phyloP scores from a whole-genome alignment of 2,113 vertebrate species.

The Tragelaphus strepsiceros region DNA sequence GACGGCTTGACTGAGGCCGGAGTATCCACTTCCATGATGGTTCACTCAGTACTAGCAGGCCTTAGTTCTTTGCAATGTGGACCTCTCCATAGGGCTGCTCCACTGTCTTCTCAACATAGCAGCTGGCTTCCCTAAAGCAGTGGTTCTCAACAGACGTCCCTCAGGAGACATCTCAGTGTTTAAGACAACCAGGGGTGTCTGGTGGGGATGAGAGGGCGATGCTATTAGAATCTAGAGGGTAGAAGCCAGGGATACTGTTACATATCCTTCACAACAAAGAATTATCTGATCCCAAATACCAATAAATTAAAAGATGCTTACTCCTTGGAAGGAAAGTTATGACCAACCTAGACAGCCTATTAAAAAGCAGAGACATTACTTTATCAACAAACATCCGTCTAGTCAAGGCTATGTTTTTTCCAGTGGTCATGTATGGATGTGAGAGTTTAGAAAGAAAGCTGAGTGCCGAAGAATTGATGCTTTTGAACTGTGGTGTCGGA shows the following conservation, averaged over 20 bases:
- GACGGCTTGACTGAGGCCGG: not conserved
- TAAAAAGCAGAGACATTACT: not conserved
- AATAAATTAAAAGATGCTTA: not conserved
- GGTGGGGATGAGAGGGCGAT: accelerated
- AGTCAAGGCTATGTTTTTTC: not conserved
- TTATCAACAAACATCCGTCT: not conserved
- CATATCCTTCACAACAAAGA: not conserved
- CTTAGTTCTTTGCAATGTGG: not conserved
- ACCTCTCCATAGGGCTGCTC: not conserved
- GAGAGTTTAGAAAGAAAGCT: not conserved
- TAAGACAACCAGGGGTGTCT: not conserved
- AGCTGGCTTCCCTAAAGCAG: not conserved
- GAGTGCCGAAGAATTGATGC: not conserved
- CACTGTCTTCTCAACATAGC: not conserved
- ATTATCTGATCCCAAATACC: not conserved
- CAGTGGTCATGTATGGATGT: not conserved
- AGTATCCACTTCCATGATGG: not conserved
- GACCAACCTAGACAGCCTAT: not conserved
- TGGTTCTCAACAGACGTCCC: not conserved
- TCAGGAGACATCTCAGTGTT: not conserved
- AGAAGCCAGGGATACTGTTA: not conserved
- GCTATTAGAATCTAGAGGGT: not conserved
- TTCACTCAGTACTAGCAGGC: not conserved
- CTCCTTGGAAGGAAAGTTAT: not conserved
- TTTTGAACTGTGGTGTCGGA: not conserved